These are phyloP conservation scores for Spilosoma lubricipeda DNA, from an alignment of 2,888 invertebrate genomes.

Conservation along the genomic window DNA sequence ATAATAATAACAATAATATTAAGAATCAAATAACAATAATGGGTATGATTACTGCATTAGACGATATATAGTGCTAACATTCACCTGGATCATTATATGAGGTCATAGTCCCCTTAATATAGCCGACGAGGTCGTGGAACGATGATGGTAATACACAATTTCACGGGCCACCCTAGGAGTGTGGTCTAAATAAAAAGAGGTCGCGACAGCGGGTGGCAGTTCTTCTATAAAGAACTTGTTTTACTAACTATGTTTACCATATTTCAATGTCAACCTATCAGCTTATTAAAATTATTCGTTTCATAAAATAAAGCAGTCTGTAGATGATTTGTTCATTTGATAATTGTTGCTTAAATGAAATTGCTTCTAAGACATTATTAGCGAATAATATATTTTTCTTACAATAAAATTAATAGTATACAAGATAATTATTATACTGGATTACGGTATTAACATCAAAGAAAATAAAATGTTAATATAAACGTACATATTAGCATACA, in stretches of 20 bases:
- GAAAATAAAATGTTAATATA: too few species aligned
- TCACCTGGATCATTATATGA: slow-evolving; percentile 62
- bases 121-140: slow-evolving; percentile 68
- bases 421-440: neutral
- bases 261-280: too few species aligned
- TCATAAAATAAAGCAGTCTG: neutral
- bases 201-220: slow-evolving; percentile 26
- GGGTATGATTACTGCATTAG: slow-evolving; percentile 35
- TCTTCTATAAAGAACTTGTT: neutral
- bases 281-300: neutral
- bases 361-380: neutral
- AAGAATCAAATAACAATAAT: slow-evolving; percentile 21
- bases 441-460: neutral
- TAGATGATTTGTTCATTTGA: neutral
- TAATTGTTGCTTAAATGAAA: neutral
- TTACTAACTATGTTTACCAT: neutral
- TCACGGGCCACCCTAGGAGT: slow-evolving; percentile 73
- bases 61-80: slow-evolving; percentile 45
- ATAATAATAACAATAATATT: slow-evolving; percentile 4
- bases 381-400: too few species aligned
- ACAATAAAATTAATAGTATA: neutral
- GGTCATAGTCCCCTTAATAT: slow-evolving; percentile 78
- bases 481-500: neutral
- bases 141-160: slow-evolving; percentile 82
- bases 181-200: slow-evolving; percentile 45